Base-by-base conservation (phyloP, 2,113 vertebrate species). In the Circaetus gallicus region DNA sequence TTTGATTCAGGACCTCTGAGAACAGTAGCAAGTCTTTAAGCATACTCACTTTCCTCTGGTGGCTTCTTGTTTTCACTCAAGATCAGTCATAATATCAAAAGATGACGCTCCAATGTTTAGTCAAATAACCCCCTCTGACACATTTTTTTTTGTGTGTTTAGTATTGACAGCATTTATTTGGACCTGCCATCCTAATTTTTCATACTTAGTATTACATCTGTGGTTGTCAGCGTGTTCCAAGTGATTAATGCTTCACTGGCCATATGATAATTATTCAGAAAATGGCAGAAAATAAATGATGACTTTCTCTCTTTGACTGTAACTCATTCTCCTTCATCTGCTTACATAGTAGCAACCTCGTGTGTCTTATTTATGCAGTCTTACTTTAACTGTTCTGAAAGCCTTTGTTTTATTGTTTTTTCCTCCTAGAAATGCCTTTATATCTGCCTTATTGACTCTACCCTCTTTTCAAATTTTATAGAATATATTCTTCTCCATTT, bases 111-210 rank as follows among this genome's bases (percentile, higher is more conserved):
- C 40, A 55, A 2, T 10, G 1, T 50, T 82, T 58, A 36, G 16
- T 61, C 53, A 66, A 24, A 80, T 71, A 61, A 69, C 3, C 4
- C 25, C 32, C 22, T 31, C 36, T 49, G 63, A 62, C 38, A 50
- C 31, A 47, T 63, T 89, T 79, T 40, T 40, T 47, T 81, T 78
- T 43, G 1, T 32, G 16, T 62, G 9, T 61, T 72, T 82, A 65
- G 31, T 89, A 95, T 38, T 87, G 65, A 58, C 43, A 85, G 45
- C 13, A 45, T 73, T 91, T 95, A 67, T 65, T 82, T 45, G 66
- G 58, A 47, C n/a, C 87, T 69, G 28, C 40, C 58, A 45, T 71
- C 69, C n/a, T 80, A 53, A 31, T 95, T 95, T 95, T 93, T 97
- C 53, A 50, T 66, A 53, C 17, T 94, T 95, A 63, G 18, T 34